Base-by-base conservation (phyloP, 2,888 invertebrate species). In the Hypomecis atomaria region DNA sequence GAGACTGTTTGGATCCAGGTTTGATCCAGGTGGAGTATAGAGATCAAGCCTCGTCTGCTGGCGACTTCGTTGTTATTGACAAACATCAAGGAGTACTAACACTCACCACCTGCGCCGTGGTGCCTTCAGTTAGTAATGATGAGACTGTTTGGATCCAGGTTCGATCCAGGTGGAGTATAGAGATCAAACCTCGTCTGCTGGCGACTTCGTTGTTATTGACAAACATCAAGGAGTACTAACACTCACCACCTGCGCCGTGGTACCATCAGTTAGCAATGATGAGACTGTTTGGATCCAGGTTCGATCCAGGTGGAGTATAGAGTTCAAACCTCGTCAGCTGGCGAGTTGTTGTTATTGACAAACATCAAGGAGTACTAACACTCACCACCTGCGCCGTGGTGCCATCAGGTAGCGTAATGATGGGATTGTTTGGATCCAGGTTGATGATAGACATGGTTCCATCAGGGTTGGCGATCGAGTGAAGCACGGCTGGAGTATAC, bases 401-500 rank as follows among this genome's bases (percentile, higher is more conserved):
- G 67, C 98, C 98, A 89, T 99, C 98, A 0, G 98, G 98, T 83
- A 99, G 94, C 50, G 98, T 98, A 78, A 99, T 98, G 80, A 99
- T 98, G 70, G 98, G 97, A 93, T 97, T 97, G 86, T 96, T 97
- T 59, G 98, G 97, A 93, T 98, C 98, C 76, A 98, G 97, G 92
- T 98, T 98, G 74, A 99, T 98, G 71, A 99, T 96, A 67, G 98
- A 98, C 70, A 99, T 97, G 8, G 98, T 97, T 70, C 99, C 99
- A 93, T 99, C 99, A 0, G 98, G 97, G 93, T 99, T 99, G 77
- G 97, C 98, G 88, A 99, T 98, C 6, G 98, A 98, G 87, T 99
- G 99, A 64, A 99, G 94, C 77, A 99, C 97, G 6, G 98, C 96
- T 68, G 98, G 97, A 62, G 97, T 95, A 89, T 97, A 98, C 89